Conservation (phyloP, 2,113 vertebrate species). For the Myiozetetes cayanensis region DNA sequence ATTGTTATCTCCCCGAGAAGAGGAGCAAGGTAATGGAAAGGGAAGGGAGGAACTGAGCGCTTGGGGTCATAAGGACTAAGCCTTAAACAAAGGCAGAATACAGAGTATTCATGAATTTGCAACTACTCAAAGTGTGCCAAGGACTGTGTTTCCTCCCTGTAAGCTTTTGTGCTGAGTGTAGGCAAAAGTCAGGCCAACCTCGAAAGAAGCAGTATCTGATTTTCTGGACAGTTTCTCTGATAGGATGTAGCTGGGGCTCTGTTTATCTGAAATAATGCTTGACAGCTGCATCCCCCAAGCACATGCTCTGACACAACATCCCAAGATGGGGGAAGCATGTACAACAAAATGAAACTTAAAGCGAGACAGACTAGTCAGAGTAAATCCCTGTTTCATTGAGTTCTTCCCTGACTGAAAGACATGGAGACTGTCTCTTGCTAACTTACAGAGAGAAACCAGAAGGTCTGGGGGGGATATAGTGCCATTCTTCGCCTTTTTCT, state of each 20-base stretch:
- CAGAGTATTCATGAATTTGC: conserved; percentile 34
- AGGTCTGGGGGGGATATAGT: background rate
- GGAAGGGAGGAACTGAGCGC: background rate
- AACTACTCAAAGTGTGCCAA: conserved; percentile 27
- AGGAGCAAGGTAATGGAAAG: background rate
- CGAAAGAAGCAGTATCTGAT: conserved; percentile 45
- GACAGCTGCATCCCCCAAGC: conserved; percentile 59
- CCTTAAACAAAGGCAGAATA: conserved; percentile 40
- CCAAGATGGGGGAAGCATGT: conserved; percentile 41
- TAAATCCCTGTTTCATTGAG: conserved; percentile 43
- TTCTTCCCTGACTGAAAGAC: conserved; percentile 36
- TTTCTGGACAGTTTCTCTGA: conserved; percentile 52
- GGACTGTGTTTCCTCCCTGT: background rate
- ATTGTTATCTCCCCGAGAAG: background rate
- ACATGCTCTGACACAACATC: background rate
- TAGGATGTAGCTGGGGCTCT: conserved; percentile 44
- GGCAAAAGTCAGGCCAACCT: conserved; percentile 37
- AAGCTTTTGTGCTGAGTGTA: conserved; percentile 16
- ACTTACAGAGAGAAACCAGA: conserved; percentile 43
- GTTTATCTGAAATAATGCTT: conserved; percentile 56
- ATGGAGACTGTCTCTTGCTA: background rate
- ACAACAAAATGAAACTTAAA: conserved; percentile 59
- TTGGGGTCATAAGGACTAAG: conserved; percentile 27
- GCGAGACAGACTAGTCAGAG: conserved; percentile 29
- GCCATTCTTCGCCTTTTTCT: background rate